phyloP scores from a whole-genome alignment of 2,113 vertebrate genomes.

The Nettapus auritus region DNA sequence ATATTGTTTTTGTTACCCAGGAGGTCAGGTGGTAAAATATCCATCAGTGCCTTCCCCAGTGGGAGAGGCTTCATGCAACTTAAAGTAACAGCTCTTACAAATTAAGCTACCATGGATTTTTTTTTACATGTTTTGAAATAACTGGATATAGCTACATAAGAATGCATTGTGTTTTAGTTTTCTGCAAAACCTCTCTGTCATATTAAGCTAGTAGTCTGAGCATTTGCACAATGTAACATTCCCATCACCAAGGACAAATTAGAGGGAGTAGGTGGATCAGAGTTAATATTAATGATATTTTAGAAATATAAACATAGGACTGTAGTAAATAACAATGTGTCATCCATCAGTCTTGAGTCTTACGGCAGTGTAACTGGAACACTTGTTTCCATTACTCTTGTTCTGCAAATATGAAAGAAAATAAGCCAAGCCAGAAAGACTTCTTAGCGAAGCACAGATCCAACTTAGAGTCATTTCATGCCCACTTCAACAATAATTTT shows the following conservation, averaged over 20 bases:
- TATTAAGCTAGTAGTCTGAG: neutral
- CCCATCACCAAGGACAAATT: neutral
- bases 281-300: neutral
- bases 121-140: neutral
- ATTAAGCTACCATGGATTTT: neutral
- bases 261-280: neutral
- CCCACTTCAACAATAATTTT: neutral
- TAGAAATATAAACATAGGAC: neutral
- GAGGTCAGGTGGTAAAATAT: neutral
- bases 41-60: neutral
- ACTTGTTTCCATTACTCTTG: neutral
- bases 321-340: neutral
- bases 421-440: neutral
- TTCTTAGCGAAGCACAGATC: neutral
- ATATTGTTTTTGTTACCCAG: neutral
- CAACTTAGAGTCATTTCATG: neutral
- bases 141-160: neutral
- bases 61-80: neutral
- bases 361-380: neutral
- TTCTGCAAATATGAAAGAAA: neutral
- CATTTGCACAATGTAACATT: neutral
- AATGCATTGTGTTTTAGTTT: neutral
- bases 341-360: neutral
- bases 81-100: neutral
- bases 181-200: neutral